Base-by-base conservation (phyloP, 2,797 vertebrate genomes). In the Clamator glandarius region DNA sequence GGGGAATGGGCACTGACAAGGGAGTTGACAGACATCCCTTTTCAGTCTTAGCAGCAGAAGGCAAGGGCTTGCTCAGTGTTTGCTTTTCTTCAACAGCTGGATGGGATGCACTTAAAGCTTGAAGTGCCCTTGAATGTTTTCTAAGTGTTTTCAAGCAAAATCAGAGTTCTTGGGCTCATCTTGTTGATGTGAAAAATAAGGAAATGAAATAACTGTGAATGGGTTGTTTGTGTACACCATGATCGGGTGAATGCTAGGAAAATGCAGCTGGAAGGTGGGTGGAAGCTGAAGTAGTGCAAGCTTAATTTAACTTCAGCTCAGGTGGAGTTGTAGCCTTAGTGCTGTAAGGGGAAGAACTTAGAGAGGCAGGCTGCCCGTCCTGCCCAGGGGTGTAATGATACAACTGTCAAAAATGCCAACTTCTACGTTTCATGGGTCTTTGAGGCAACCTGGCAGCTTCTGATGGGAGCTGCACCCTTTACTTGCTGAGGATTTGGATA, bases 401-500 rank as follows among this genome's bases (percentile, higher is more conserved):
- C 26, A 39, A 1, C 36, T 58, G 55, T 51, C 67, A 8, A 8
- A 64, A 72, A 28, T 46, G 31, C 36, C n/a, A 31, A 20, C 26
- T 15, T 78, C 28, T 59, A 0, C 23, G 8, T 54, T 15, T 62
- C 23, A 2, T 12, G 50, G 57, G 6, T 55, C 69, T 62, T 18
- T 24, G 77, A 61, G 50, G 8, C 29, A 78, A 5, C 31, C 18
- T 36, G 18, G 18, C 28, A 52, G n/a, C 28, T 69, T 87, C 55
- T 85, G 28, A 4, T 3, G 15, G 59, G 44, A 54, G 31, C 59
- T 79, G 28, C 39, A 39, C 5, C 29, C 35, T 52, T 18, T 0
- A 0, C 39, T 66, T 62, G n/a, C 42, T 73, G 78, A 52, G 42
- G 17, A 23, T 35, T 11, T 0, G 1, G 18, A 5, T 54, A 1